Base-by-base conservation (phyloP, 2,797 vertebrate species). In the Hippoglossus hippoglossus region DNA sequence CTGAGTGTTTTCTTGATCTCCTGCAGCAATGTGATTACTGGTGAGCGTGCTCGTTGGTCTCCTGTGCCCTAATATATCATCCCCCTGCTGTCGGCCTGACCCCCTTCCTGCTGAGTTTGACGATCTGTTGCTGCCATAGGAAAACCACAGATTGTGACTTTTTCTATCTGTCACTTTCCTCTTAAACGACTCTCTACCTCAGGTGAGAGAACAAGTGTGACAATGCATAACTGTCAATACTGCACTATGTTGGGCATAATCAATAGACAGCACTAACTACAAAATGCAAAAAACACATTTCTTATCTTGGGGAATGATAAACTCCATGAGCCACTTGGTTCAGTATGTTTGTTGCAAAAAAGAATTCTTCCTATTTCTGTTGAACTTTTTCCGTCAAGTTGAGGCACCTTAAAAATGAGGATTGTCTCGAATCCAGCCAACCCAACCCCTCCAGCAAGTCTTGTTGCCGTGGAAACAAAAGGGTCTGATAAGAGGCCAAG, bases 391-490 rank as follows among this genome's bases (percentile, higher is more conserved):
- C 39, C 24, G 6, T 63, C 28, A 56, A 64, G 41, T 69, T 66
- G 16, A 58, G 18, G 21, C 80, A 77, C 36, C 55, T 79, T 83
- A 65, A 76, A 85, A 86, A 83, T 63, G 47, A 49, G 79, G 70
- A 82, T 71, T 64, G 68, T 81, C 83, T 83, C 49, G 66, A 83
- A 75, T 36, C 64, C 63, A 81, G 76, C 75, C 79, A 79, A 84
- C 55, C 72, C 73, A 76, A 70, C 70, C 72, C 76, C 73, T 62
- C 67, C 70, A 78, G 81, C 39, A 74, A 81, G 75, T 85, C 83
- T 67, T 86, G 94, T 94, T 93, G 81, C 92, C 88, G 83, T 81
- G 92, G 92, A 88, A 93, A 93, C 93, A 85, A 88, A 56, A 85
- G 58, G 77, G 56, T 78, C 82, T 81, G 80, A 83, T 77, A 79